Conservation (phyloP, 2,888 invertebrate species). For the Pomacea canaliculata region DNA sequence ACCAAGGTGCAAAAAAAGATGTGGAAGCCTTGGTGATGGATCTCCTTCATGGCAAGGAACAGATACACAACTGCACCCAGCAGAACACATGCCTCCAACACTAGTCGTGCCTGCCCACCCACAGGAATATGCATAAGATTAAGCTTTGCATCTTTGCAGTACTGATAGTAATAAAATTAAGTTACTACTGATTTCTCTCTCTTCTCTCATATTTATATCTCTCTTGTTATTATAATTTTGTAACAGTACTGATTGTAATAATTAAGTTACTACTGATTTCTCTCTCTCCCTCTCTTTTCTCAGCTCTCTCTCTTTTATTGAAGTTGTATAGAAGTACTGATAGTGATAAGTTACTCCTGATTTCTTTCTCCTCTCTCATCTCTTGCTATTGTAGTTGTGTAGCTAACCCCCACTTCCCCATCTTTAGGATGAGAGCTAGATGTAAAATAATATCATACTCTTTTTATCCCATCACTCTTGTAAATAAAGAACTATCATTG, state of each 20-base stretch:
- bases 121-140: constrained; percentile 13
- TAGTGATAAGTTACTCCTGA: background rate
- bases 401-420: no score
- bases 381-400: background rate
- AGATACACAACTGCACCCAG: constrained; percentile 88
- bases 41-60: constrained; percentile 86
- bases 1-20: constrained; percentile 97
- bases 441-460: no score
- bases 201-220: no score
- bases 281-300: background rate
- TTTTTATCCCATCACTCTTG: no score
- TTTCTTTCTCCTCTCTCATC: background rate
- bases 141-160: background rate
- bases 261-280: no score
- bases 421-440: no score
- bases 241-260: no score
- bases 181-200: no score
- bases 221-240: no score
- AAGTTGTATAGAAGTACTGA: background rate
- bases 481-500: no score
- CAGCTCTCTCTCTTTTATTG: background rate
- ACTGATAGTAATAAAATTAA: no score
- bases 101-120: constrained; percentile 75
- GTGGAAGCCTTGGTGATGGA: constrained; percentile 88
- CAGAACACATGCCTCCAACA: constrained; percentile 84